phyloP scores from a whole-genome alignment of 2,888 invertebrate species.

The Alloplasta piceator region DNA sequence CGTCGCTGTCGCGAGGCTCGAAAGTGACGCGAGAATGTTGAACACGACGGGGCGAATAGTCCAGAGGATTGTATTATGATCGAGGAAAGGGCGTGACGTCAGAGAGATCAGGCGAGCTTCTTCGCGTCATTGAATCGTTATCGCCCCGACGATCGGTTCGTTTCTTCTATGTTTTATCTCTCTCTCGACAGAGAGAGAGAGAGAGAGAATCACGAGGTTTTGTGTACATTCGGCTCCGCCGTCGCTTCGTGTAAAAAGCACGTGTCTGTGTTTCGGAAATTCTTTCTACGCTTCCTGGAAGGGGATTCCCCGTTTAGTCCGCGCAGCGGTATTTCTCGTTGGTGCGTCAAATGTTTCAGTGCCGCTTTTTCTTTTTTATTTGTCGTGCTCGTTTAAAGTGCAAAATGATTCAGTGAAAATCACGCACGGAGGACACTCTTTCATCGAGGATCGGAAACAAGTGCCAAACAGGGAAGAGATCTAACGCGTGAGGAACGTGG shows the following conservation, averaged over 20 bases:
- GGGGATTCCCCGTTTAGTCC: conserved; percentile 34
- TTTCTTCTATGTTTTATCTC: not conserved
- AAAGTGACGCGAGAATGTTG: conserved; percentile 57
- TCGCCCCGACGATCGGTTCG: not conserved
- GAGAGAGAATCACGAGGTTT: not conserved
- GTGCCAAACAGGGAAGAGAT: no score
- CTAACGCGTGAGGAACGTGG: not conserved
- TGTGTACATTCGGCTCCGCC: not conserved
- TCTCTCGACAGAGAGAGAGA: not conserved
- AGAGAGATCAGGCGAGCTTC: not conserved
- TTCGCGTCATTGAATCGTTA: not conserved
- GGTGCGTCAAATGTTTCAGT: no score
- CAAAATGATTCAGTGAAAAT: no score
- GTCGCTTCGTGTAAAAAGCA: not conserved
- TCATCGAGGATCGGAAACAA: no score
- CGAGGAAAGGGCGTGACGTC: conserved; percentile 10
- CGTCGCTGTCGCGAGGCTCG: conserved; percentile 29
- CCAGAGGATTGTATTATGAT: conserved; percentile 32
- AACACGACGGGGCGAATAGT: conserved; percentile 1
- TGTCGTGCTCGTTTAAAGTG: no score
- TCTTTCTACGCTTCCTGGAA: conserved; percentile 28
- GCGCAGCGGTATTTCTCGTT: no score
- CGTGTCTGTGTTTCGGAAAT: conserved; percentile 26
- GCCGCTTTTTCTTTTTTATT: no score
- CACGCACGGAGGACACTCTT: no score